Base-by-base conservation (phyloP, 2,888 invertebrate species). In the Andrena bicolor region DNA sequence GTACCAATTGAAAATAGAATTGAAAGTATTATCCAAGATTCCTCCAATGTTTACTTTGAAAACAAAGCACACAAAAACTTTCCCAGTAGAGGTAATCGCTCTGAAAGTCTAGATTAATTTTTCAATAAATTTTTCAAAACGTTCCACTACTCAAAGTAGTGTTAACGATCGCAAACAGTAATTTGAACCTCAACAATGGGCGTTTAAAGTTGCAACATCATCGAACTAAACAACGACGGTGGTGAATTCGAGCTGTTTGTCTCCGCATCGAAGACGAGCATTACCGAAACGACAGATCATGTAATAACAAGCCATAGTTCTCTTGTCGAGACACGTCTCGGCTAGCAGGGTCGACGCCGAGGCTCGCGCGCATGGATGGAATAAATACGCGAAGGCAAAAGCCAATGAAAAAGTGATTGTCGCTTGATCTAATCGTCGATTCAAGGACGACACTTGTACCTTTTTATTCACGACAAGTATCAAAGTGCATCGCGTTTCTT, bases 401-500 rank as follows among this genome's bases (percentile, higher is more conserved):
- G 51, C 63, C 63, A 71, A 86, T 73, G 70, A 77, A 84, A 74
- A 71, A 63, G 53, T 28, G 86, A 84, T 80, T 65, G 83, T 58
- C 49, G 71, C 49, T 30, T 76, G 75, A 74, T 78, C 80, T 85
- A 85, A 86, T 81, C 83, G 68, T 2, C 58, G 26, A 81, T 80
- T 83, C 87, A 86, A 83, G 85, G 85, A 78, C 70, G 69, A 56
- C 41, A 20, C 48, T 20, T 69, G 51, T 73, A 51, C 41, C 66
- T 49, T 73, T 13, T 63, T 28, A 41, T 65, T 60, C 60, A n/a
- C 63, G 56, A 51, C 65, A 68, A 30, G n/a, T 49, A 30, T 51
- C 70, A 35, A 49, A 16, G 56, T 68, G 70, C 70, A 63, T 56
- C 60, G 49, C 30, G 53, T 53, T 51, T 41, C 32, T 28, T 60